Base-by-base conservation (phyloP, 1,140 invertebrate species). In the Bombyx mandarina region DNA sequence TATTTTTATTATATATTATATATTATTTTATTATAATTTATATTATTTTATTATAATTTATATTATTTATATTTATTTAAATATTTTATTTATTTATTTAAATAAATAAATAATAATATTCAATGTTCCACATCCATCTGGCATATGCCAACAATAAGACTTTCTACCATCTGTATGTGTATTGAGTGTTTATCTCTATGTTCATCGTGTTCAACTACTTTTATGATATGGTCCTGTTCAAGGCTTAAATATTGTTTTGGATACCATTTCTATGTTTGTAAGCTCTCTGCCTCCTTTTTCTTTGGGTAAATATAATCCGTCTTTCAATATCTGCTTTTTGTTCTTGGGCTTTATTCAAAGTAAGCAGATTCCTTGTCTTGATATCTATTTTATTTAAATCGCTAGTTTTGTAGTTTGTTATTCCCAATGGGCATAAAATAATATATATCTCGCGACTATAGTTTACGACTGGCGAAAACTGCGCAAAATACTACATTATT, bases 241-340 rank as follows among this genome's bases (percentile, higher is more conserved):
- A 10, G 49, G n/a, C 60, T 35, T 59, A 62, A 52, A 42, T 60
- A 65, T 35, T 8, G 6, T 60, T 43, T 61, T 60, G 10, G 59
- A 57, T 7, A 62, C n/a, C 8, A 44, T 60, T 54, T 62, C 63
- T 42, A 61, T 12, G 43, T 61, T 65, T 2, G 51, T 45, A 26
- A 61, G 22, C 1, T 59, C 60, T 59, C 63, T 65, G 52, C 57
- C 57, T 56, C 55, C 64, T 43, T 66, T 12, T 26, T n/a, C 18
- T 43, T 57, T 44, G 2, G 64, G 60, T 61, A 58, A 58, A 35
- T 61, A 61, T 44, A 62, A 44, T 60, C n/a, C n/a, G n/a, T n/a
- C 62, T 53, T 50, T 63, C 55, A 43, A 66, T 48, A 26, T 62
- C 63, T 52, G 63, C 63, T 54, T 65, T 65, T 48, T 65, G 59